Base-by-base conservation (phyloP, 1,140 invertebrate genomes). In the Venustaconcha ellipsiformis region DNA sequence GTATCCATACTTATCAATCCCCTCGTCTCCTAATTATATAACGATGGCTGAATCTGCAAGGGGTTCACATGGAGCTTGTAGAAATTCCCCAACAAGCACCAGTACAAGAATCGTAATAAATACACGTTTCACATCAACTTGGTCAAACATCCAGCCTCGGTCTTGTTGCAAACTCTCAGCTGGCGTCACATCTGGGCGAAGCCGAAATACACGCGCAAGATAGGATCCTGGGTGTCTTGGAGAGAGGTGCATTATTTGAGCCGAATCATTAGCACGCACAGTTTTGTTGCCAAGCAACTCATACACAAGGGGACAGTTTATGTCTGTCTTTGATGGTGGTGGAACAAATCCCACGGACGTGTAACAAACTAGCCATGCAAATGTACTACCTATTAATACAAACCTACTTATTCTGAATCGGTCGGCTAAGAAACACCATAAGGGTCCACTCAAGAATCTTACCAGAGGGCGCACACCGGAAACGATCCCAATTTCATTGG, bases 401-500 rank as follows among this genome's bases (percentile, higher is more conserved):
- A 77, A 58, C 23, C 69, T 57, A 18, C 75, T 15, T 14, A 77
- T 48, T 6, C 75, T 69, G n/a, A 77, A 77, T 18, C 75, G 56
- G 65, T 77, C 75, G 26, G 75, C 75, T 4, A 77, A 13, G 2
- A 70, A 72, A 14, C 75, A 64, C 75, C 69, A 68, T n/a, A 77
- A 14, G 0, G 75, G 65, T 13, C 75, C 75, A 59, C 75, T 72
- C 18, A 55, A 72, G 37, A 77, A 77, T 4, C 75, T 70, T 12
- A 77, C 72, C 12, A 77, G 11, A 37, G 75, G 75, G 17, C 75
- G 62, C 20, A 72, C 62, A 58, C 75, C 75, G 14, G 75, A 70
- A 57, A 77, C 62, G 18, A 77, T 72, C 17, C 75, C 75, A 26
- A 77, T 77, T 48, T 77, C 70, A 57, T 77, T 77, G 4, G 75